Evolutionary conservation across 2,888 invertebrate genomes (phyloP).

Genomic region (Labia minor): DNA sequence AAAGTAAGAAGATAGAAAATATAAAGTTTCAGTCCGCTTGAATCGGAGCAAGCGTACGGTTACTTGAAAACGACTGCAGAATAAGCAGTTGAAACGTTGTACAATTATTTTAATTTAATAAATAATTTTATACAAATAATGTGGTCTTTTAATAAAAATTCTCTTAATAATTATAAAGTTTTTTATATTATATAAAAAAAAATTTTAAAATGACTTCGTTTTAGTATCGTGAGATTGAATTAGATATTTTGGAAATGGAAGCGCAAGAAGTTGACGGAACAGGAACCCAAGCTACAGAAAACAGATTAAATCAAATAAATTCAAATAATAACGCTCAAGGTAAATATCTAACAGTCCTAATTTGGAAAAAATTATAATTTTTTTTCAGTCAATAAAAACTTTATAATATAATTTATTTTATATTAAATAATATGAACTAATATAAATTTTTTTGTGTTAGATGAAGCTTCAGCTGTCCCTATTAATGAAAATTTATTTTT

Average conservation of each 20-base stretch:
- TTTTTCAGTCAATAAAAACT: neutral
- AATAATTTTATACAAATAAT: too few relatives aligned
- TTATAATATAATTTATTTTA: neutral
- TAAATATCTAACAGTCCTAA: neutral
- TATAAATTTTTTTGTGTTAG: conserved; percentile 31
- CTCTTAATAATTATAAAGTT: too few relatives aligned
- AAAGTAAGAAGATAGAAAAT: too few relatives aligned
- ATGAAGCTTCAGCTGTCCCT: conserved; percentile 53
- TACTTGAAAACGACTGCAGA: too few relatives aligned
- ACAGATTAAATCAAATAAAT: conserved; percentile 32
- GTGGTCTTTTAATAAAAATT: too few relatives aligned
- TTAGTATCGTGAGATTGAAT: conserved; percentile 63
- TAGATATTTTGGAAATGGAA: conserved; percentile 61
- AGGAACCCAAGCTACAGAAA: conserved; percentile 49
- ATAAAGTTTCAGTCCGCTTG: too few relatives aligned
- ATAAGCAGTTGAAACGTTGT: too few relatives aligned
- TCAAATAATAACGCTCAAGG: conserved; percentile 16
- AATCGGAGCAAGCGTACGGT: too few relatives aligned
- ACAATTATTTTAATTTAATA: too few relatives aligned
- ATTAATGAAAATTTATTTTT: conserved; percentile 90
- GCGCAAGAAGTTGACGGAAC: conserved; percentile 69
- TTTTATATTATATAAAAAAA: too few relatives aligned
- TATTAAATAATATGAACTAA: conserved; percentile 16
- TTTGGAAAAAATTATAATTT: neutral
- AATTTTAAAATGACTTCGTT: too few relatives aligned